Evolutionary conservation across 2,888 invertebrate genomes (phyloP), one percentile per base, ranked within the genome.

Genomic region (Coenonympha arcania): DNA sequence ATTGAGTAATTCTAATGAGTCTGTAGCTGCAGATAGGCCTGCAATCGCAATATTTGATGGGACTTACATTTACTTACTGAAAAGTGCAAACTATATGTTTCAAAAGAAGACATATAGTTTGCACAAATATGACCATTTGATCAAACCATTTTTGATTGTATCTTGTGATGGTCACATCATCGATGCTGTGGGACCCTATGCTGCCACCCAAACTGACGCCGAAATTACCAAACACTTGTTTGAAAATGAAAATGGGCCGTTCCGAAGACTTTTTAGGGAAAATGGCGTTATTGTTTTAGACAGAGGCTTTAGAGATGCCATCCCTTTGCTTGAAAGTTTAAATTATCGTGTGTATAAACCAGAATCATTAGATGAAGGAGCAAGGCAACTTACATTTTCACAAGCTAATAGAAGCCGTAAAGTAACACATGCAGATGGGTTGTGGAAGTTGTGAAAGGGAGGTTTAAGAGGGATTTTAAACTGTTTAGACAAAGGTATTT

Each of bases 201-300:
- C 24, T 8, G 24, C 24, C 8, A 24, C 24, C 24, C 6, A 6
- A 8, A 24, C 24, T 8, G 24, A 24, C 8, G 24, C 24, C 6
- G 24, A 24, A 6, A 24, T 24, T 22, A 19, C 40, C 4, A 44
- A 6, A 8, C 1, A 44, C 20, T 13, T 20, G 13, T 44, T 48
- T 13, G 19, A 6, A 26, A 11, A 48, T 11, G 13, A 8, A 9
- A 22, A 11, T 11, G 4, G 4, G 8, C 28, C 30, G 2, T 20
- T 44, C 3, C 16, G 45, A 15, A 6, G n/a, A 30, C 45, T 36
- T 31, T 52, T 52, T 45, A 31, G 18, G 30, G n/a, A 19, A 11
- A 31, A 30, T 13, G 40, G 45, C 44, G 24, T 26, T n/a, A 34
- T 52, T 36, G 13, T 48, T 11, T 15, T 48, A n/a, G 44, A 52